Evolutionary conservation across 2,888 invertebrate species (phyloP).

Genomic region (Nezara viridula): DNA sequence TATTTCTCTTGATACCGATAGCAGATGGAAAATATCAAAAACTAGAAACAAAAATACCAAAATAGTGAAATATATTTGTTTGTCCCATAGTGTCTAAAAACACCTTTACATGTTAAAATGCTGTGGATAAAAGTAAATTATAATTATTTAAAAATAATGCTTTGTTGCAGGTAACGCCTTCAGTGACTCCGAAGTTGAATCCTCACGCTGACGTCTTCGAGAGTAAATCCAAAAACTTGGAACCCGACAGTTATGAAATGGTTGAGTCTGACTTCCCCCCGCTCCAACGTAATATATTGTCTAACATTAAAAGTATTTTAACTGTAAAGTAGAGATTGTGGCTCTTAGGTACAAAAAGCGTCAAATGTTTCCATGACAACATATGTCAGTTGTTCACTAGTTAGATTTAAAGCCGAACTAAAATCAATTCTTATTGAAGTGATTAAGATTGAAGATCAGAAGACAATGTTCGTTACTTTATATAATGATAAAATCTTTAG

Average conservation of each 20-base stretch:
- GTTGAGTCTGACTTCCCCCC: slow-evolving; percentile 63
- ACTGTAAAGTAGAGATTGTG: neutral
- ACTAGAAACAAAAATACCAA: no score
- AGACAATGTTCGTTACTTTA: slow-evolving; percentile 23
- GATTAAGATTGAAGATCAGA: slow-evolving; percentile 24
- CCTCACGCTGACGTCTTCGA: slow-evolving; percentile 65
- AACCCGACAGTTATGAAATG: slow-evolving; percentile 59
- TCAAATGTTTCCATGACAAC: slow-evolving; percentile 16
- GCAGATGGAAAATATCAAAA: no score
- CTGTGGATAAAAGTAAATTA: neutral
- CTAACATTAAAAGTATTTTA: neutral
- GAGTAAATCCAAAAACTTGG: slow-evolving; percentile 62
- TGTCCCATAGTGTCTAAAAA: no score
- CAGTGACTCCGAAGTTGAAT: slow-evolving; percentile 63
- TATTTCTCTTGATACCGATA: no score
- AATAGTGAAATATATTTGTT: no score
- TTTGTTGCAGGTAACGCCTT: slow-evolving; percentile 64
- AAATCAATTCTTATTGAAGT: neutral
- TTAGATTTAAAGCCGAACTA: neutral
- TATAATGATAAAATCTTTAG: neutral
- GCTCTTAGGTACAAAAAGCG: neutral
- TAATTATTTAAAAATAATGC: neutral
- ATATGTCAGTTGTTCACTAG: slow-evolving; percentile 28
- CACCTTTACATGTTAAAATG: neutral
- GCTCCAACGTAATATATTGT: slow-evolving; percentile 60